Conservation (phyloP, 2,888 invertebrate genomes). For the Ethmia dodecea region DNA sequence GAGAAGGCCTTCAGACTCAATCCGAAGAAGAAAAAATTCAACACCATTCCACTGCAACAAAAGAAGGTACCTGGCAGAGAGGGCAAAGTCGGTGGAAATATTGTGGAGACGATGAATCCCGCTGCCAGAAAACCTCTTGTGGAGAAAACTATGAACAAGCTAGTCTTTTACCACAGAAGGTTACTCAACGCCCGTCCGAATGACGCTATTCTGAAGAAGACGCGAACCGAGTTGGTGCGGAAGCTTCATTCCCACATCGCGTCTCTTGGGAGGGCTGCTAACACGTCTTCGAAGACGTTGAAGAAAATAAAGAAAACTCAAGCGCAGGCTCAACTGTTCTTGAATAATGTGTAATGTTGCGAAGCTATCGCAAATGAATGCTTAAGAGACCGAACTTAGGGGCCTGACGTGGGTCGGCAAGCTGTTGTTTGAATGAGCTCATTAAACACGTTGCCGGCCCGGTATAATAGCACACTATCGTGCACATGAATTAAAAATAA, state of each 20-base stretch:
- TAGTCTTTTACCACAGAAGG: slow-evolving; percentile 37
- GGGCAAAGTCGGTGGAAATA: background rate
- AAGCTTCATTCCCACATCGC: slow-evolving; percentile 39
- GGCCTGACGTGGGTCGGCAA: no score
- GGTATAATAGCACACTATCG: slow-evolving; percentile 56
- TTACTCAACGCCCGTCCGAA: slow-evolving; percentile 30
- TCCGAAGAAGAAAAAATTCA: slow-evolving; percentile 28
- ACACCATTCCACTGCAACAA: slow-evolving; percentile 29
- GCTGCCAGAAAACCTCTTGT: background rate
- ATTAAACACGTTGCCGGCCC: slow-evolving; percentile 49
- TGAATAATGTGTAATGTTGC: slow-evolving; percentile 48
- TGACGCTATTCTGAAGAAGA: slow-evolving; percentile 35
- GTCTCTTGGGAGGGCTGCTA: slow-evolving; percentile 29
- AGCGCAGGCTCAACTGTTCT: slow-evolving; percentile 47
- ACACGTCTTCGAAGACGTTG: slow-evolving; percentile 34
- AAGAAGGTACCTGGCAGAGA: slow-evolving; percentile 1
- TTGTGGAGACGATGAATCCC: slow-evolving; percentile 1
- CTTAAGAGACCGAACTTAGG: slow-evolving; percentile 30
- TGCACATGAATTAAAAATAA: slow-evolving; percentile 55
- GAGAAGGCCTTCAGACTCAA: slow-evolving; percentile 28
- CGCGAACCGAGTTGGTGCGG: slow-evolving; percentile 30
- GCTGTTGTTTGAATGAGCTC: no score
- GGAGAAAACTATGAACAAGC: slow-evolving; percentile 21
- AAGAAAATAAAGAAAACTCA: slow-evolving; percentile 51
- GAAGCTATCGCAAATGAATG: slow-evolving; percentile 29